These are phyloP conservation scores for Rhynchophorus ferrugineus DNA, from an alignment of 1,140 invertebrate species.

Conservation along the genomic window DNA sequence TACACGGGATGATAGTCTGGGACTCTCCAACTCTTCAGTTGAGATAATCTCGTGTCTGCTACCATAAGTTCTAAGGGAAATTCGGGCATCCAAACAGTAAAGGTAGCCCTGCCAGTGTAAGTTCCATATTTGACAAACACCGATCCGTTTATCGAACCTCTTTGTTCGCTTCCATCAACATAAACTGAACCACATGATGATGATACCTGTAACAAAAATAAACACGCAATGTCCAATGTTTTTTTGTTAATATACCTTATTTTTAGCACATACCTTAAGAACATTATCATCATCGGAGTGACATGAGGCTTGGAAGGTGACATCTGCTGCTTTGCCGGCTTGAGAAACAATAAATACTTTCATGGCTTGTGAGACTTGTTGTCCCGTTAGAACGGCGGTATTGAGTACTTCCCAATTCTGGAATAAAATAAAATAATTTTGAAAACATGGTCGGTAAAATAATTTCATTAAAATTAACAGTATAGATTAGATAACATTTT, in stretches of 20 bases:
- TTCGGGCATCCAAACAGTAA: conserved; percentile 96
- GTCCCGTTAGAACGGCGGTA: conserved; percentile 88
- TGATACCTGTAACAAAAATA: conserved; percentile 62
- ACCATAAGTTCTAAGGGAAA: conserved; percentile 85
- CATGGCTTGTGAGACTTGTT: conserved; percentile 89
- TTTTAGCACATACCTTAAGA: conserved; percentile 69
- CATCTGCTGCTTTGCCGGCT: conserved; percentile 87
- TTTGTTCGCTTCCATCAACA: conserved; percentile 91
- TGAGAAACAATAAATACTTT: conserved; percentile 92
- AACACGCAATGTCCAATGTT: background rate
- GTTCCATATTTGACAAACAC: conserved; percentile 91
- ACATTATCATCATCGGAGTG: conserved; percentile 92
- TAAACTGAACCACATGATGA: conserved; percentile 94
- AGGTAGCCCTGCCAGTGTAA: conserved; percentile 76
- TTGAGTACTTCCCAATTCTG: conserved; percentile 95
- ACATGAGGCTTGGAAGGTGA: conserved; percentile 91
- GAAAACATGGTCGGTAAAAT: too few species aligned
- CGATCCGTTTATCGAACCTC: conserved; percentile 89
- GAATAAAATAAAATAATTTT: conserved; percentile 34
- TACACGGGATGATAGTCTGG: conserved; percentile 62
- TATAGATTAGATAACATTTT: too few species aligned
- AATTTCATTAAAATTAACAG: too few species aligned
- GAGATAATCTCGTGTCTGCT: conserved; percentile 79
- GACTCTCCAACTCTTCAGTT: conserved; percentile 84
- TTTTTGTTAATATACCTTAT: background rate